A percentile compares a stretch with the other conserved stretches of the same genome.
These are phyloP conservation scores for Sisyra terminalis DNA, from an alignment of 2,888 invertebrate genomes.

Conservation along the genomic window DNA sequence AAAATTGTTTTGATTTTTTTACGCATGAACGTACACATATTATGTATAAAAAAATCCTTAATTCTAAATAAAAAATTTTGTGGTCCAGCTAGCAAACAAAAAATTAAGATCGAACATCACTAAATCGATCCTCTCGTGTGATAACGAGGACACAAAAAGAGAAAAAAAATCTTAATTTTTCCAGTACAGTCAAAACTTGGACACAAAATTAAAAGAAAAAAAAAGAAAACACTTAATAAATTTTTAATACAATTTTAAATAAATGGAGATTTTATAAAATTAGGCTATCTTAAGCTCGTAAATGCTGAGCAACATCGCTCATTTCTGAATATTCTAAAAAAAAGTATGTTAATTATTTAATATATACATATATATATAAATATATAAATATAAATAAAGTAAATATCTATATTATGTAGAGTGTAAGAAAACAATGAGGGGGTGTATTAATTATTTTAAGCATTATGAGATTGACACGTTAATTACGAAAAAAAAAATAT, in stretches of 20 bases:
- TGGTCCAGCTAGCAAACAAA: not conserved
- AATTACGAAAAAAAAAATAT: constrained; percentile 3
- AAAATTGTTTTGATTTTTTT: not conserved
- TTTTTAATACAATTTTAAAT: no score
- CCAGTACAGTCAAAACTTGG: not conserved
- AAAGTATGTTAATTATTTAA: constrained; percentile 1
- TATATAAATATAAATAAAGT: no score
- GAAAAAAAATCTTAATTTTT: not conserved
- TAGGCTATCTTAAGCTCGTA: constrained; percentile 5
- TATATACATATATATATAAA: no score
- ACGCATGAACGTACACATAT: no score
- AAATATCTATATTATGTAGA: no score
- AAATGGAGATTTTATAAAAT: no score
- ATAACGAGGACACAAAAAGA: not conserved
- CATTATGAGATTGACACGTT: no score
- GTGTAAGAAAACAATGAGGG: no score
- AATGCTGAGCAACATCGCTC: constrained; percentile 27
- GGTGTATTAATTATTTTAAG: no score
- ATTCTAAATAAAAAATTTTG: not conserved
- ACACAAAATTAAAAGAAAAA: not conserved
- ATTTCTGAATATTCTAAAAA: constrained; percentile 29
- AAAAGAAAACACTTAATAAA: no score
- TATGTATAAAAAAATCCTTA: no score
- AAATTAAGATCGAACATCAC: not conserved
- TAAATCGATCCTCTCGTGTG: not conserved